Evolutionary conservation across 2,888 invertebrate species (phyloP), one percentile per base, ranked within the genome.

Genomic region (Drosophila quasianomalipes): DNA sequence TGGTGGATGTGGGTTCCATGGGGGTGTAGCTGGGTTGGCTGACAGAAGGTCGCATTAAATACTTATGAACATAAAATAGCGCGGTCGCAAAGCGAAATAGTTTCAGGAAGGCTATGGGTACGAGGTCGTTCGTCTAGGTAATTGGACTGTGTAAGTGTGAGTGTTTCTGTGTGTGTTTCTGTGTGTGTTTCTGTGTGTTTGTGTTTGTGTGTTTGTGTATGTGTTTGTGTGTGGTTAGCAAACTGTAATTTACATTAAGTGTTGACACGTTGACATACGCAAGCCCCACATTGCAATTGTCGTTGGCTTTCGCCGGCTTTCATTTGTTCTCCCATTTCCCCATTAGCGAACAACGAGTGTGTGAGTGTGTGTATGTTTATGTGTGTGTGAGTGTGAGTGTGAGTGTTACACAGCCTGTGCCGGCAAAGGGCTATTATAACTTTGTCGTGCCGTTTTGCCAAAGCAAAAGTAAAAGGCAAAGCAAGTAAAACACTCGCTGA

Each of bases 211-310:
- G 41, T 26, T 7, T 28, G 30, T 49, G 60, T 33, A 19, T 22
- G 22, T 54, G 33, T 44, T 47, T 28, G 69, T 59, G 55, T 83
- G 81, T 55, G 85, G 84, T 86, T 78, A 59, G 80, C 76, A 82
- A 89, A 86, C 76, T 86, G 89, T 89, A 89, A 85, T 85, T 85
- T 85, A 86, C 85, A 85, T 89, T 85, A 86, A 85, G 89, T 85
- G 85, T 89, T 84, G 89, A 78, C 89, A 89, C 82, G 70, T 81
- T 79, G 79, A 81, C 81, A 76, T 69, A 77, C 77, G 58, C 71
- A 80, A 68, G 57, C 66, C 63, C 63, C 61, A 67, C 66, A 51
- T 81, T 79, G 89, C 83, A 88, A 81, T 85, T 85, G 84, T 70
- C 85, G 81, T 77, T 89, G 71, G 82, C 79, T 68, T 81, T 69